Conservation (phyloP, 2,113 vertebrate genomes). For the Daubentonia madagascariensis region DNA sequence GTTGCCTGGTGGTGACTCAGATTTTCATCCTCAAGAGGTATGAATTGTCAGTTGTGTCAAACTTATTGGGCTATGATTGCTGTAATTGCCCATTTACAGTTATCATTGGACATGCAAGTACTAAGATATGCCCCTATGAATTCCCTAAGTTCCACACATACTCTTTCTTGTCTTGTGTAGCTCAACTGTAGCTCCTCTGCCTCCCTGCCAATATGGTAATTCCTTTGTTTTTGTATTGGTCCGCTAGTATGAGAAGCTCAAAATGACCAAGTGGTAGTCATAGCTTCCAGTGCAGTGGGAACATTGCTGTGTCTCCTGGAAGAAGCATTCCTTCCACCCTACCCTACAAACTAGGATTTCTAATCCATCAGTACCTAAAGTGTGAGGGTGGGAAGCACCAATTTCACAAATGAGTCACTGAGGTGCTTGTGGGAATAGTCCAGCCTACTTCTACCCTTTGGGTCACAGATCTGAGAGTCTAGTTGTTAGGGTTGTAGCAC, state of each 20-base stretch:
- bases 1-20: conserved; percentile 1
- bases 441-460: not conserved
- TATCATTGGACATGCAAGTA: not conserved
- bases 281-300: not conserved
- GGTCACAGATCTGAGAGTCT: not conserved
- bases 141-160: not conserved
- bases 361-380: not conserved
- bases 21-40: not conserved
- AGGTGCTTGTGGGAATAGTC: not conserved
- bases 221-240: not conserved
- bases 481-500: not conserved
- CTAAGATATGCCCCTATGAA: not conserved
- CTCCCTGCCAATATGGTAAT: not conserved
- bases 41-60: not conserved
- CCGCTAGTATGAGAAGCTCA: not conserved
- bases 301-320: not conserved
- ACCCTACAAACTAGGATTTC: not conserved
- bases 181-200: not conserved
- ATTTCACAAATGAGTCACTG: not conserved
- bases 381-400: not conserved
- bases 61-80: not conserved
- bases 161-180: not conserved
- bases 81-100: not conserved
- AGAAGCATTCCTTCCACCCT: not conserved
- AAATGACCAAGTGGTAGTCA: not conserved